Percentiles rank a stretch among this genome's conserved stretches.
Evolutionary conservation across 2,797 vertebrate species (phyloP).

Genomic region (Oryzias dopingdopingensis): DNA sequence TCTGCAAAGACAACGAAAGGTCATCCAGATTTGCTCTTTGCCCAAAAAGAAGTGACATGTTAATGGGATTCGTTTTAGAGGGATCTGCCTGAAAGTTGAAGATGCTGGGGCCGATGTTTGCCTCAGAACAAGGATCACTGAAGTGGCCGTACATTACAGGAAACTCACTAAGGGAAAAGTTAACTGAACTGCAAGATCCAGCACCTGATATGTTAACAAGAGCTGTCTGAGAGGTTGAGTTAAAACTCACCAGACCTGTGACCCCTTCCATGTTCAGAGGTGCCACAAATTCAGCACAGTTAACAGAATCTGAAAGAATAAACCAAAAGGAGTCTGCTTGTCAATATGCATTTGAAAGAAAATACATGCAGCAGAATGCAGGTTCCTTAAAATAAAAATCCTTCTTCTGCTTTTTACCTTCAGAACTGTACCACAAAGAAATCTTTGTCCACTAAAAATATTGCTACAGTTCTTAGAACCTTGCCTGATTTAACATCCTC

Average conservation of each 20-base stretch:
- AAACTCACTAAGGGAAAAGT: constrained; percentile 74
- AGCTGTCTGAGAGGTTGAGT: constrained; percentile 53
- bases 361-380: too few relatives aligned
- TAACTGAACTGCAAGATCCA: constrained; percentile 54
- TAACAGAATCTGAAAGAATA: constrained; percentile 56
- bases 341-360: neutral
- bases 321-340: constrained; percentile 3
- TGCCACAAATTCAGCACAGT: constrained; percentile 62
- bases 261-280: constrained; percentile 79
- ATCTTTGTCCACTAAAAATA: neutral
- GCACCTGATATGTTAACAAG: constrained; percentile 58
- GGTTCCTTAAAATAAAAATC: too few relatives aligned
- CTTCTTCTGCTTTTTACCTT: too few relatives aligned
- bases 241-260: constrained; percentile 68
- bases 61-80: constrained; percentile 4
- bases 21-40: constrained; percentile 64
- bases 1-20: constrained; percentile 68
- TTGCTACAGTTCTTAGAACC: neutral
- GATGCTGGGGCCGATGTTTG: constrained; percentile 61
- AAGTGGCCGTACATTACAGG: constrained; percentile 79
- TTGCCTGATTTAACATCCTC: too few relatives aligned
- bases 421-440: neutral
- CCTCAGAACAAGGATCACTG: constrained; percentile 68
- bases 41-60: constrained; percentile 51
- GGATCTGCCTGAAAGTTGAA: constrained; percentile 52